Evolutionary conservation across 2,113 vertebrate species (phyloP).

Genomic region (Panthera uncia): DNA sequence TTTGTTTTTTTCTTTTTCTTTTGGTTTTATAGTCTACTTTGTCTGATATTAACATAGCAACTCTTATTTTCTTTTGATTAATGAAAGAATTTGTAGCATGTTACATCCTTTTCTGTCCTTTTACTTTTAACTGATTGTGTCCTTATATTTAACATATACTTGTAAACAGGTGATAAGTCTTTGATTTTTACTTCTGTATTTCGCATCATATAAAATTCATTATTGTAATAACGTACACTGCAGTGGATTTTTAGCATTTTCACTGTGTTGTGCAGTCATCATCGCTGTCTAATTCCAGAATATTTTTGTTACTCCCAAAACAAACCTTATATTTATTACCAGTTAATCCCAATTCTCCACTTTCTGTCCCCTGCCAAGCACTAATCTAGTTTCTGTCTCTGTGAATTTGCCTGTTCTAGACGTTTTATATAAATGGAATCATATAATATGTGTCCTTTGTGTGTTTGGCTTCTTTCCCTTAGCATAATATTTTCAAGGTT

Average conservation of each 20-base stretch:
- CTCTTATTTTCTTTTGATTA: not conserved
- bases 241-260: not conserved
- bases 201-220: not conserved
- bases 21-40: not conserved
- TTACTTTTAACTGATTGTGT: not conserved
- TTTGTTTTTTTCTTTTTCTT: not conserved
- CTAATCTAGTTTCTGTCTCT: not conserved
- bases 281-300: not conserved
- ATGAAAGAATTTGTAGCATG: not conserved
- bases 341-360: not conserved
- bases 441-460: not conserved
- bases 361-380: not conserved
- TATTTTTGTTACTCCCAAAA: not conserved
- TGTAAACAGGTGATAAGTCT: not conserved
- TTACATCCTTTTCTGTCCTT: not conserved
- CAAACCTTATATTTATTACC: not conserved
- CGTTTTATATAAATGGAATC: not conserved
- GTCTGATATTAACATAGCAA: not conserved
- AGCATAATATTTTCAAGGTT: not conserved
- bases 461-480: not conserved
- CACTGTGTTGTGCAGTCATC: not conserved
- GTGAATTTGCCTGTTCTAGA: not conserved
- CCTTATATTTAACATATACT: not conserved
- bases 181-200: not conserved
- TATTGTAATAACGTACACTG: not conserved